Evolutionary conservation across 2,797 vertebrate species (phyloP).

Genomic region (Leptatherina wallacei): DNA sequence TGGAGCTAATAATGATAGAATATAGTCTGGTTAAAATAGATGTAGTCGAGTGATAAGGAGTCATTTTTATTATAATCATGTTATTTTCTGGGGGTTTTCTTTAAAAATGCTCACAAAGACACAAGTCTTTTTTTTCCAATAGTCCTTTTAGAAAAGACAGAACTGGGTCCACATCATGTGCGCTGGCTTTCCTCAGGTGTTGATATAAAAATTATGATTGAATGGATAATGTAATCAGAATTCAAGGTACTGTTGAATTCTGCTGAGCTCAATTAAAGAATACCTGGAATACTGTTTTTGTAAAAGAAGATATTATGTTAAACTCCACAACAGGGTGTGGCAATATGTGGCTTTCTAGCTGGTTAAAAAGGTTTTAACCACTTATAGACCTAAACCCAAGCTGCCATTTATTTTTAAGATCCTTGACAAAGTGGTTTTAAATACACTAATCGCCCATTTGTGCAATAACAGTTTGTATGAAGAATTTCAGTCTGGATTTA

Average conservation of each 20-base stretch:
- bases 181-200: background rate
- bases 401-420: too few species aligned
- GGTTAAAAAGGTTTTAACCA: background rate
- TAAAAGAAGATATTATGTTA: background rate
- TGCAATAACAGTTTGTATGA: too few species aligned
- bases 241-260: background rate
- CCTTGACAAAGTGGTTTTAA: too few species aligned
- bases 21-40: background rate
- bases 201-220: background rate
- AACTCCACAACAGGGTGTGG: background rate
- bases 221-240: background rate
- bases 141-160: background rate
- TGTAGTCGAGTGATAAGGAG: background rate
- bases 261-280: too few species aligned
- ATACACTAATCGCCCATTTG: too few species aligned
- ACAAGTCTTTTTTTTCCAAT: too few species aligned
- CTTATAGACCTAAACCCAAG: too few species aligned
- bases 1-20: background rate
- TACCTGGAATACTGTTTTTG: background rate
- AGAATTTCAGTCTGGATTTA: too few species aligned
- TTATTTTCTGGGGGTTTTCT: background rate
- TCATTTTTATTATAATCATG: background rate
- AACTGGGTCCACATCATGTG: background rate
- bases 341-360: background rate
- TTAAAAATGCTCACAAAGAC: too few species aligned